Evolutionary conservation across 2,888 invertebrate genomes (phyloP).

Genomic region (Drosophila formosana): DNA sequence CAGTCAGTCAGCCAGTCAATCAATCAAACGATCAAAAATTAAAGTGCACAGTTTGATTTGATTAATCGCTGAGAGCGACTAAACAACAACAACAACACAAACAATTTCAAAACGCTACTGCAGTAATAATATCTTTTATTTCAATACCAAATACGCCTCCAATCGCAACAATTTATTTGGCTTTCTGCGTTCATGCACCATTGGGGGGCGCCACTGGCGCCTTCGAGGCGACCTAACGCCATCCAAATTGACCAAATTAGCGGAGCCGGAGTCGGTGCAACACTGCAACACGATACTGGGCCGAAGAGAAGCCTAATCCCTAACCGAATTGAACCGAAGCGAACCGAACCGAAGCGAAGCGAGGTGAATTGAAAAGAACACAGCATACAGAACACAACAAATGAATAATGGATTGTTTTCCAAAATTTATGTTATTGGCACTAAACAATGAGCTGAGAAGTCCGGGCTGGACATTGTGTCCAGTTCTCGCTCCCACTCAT

Average conservation of each 20-base stretch:
- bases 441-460: conserved; percentile 40
- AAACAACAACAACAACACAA: neutral
- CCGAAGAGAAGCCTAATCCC: neutral
- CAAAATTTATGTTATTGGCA: conserved; percentile 57
- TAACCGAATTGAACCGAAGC: neutral
- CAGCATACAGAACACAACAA: conserved; percentile 9
- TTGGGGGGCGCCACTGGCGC: conserved; percentile 73
- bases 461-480: conserved; percentile 14
- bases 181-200: conserved; percentile 59
- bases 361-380: conserved; percentile 8
- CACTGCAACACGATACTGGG: conserved; percentile 38
- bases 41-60: conserved; percentile 64
- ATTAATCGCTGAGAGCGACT: conserved; percentile 72
- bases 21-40: conserved; percentile 39
- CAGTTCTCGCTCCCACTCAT: too few relatives aligned
- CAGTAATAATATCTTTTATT: neutral
- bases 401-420: conserved; percentile 83
- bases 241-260: conserved; percentile 54
- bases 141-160: neutral
- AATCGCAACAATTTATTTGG: conserved; percentile 25
- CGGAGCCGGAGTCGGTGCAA: conserved; percentile 69
- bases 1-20: conserved; percentile 55
- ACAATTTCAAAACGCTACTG: neutral
- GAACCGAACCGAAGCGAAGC: conserved; percentile 10
- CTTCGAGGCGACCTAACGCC: conserved; percentile 51